A percentile compares a stretch with the other conserved stretches of the same genome.
phyloP scores from a whole-genome alignment of 2,797 vertebrate genomes.

The Pelobates cultripes region DNA sequence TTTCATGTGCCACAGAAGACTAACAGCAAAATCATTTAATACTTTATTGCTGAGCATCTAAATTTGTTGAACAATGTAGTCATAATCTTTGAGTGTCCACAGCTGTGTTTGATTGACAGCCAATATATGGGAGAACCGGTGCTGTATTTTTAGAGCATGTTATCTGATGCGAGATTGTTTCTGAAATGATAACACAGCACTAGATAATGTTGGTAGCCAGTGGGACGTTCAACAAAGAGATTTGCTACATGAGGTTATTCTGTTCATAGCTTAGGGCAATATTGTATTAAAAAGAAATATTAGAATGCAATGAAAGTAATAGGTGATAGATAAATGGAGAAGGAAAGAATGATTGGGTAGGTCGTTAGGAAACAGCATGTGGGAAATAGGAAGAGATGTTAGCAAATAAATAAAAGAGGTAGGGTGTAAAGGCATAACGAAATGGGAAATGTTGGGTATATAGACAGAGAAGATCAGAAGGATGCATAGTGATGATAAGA shows the following conservation, averaged over 20 bases:
- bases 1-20: neutral
- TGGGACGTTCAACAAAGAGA: no score
- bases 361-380: no score
- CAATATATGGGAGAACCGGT: neutral
- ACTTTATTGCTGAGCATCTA: neutral
- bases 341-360: no score
- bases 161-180: constrained; percentile 1
- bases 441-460: no score
- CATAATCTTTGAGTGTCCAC: neutral
- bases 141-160: neutral
- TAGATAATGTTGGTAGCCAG: neutral
- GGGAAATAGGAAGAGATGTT: no score
- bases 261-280: neutral
- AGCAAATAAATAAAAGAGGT: no score
- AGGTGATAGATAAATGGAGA: no score
- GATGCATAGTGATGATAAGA: no score
- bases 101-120: neutral
- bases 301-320: no score
- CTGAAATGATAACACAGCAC: neutral
- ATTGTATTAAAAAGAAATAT: neutral
- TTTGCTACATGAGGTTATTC: neutral
- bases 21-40: neutral
- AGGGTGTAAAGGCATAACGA: no score
- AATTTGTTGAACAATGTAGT: neutral
- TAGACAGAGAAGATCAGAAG: no score